These are phyloP conservation scores for Centruroides vittatus DNA, from an alignment of 1,140 invertebrate genomes.

Conservation along the genomic window DNA sequence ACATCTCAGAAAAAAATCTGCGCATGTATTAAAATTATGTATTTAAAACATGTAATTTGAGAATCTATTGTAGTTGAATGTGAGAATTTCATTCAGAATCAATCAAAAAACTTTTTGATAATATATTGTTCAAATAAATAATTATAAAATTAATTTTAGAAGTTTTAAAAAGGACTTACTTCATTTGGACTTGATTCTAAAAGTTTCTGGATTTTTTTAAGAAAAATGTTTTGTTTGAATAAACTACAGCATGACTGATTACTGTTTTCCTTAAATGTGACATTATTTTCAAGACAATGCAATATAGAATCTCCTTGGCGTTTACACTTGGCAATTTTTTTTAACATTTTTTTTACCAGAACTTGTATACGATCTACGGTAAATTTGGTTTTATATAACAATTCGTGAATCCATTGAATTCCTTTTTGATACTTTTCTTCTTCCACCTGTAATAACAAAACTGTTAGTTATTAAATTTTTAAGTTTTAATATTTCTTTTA, in stretches of 20 bases:
- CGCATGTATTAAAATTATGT: no score
- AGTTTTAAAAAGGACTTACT: slow-evolving; percentile 14
- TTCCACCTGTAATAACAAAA: slow-evolving; percentile 43
- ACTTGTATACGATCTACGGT: slow-evolving; percentile 56
- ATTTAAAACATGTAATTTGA: no score
- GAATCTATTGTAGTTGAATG: no score
- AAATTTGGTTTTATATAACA: slow-evolving; percentile 54
- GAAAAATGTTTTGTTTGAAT: slow-evolving; percentile 58
- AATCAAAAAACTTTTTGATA: no score
- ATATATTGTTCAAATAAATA: no score
- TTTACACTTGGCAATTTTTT: slow-evolving; percentile 55
- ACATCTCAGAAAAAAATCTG: no score
- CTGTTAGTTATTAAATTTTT: no score
- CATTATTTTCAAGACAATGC: slow-evolving; percentile 41
- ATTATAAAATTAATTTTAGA: no score
- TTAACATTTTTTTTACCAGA: slow-evolving; percentile 50
- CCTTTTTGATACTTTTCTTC: slow-evolving; percentile 55
- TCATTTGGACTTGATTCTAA: slow-evolving; percentile 38
- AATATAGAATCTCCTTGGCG: slow-evolving; percentile 44
- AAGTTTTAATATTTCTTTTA: no score
- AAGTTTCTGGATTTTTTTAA: slow-evolving; percentile 45
- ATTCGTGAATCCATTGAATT: slow-evolving; percentile 57
- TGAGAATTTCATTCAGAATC: no score
- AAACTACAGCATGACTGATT: slow-evolving; percentile 53
- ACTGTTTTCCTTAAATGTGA: slow-evolving; percentile 49